Base-by-base conservation (phyloP, 2,888 invertebrate species). In the Diplazon laetatorius region DNA sequence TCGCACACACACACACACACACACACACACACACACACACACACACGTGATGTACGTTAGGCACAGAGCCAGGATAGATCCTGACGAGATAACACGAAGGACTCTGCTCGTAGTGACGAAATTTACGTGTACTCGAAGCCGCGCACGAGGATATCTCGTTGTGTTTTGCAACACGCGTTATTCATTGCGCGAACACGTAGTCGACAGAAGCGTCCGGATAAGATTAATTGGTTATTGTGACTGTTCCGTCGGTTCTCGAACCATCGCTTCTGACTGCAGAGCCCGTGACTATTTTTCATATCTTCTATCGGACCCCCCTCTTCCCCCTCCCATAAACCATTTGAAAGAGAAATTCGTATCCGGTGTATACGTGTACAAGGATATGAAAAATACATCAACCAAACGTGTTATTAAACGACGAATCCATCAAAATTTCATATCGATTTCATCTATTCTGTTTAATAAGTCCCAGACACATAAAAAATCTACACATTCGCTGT, bases 221-320 rank as follows among this genome's bases (percentile, higher is more conserved):
- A 63, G 62, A 63, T 70, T 70, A 76, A 76, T 76, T 70, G 57
- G 52, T 55, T 57, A 76, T 76, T 70, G 75, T 76, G 75, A 52
- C 66, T 14, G 10, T 39, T 10, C 30, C 44, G 30, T 39, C 12
- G 55, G 9, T 5, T 20, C 22, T 42, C n/a, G 30, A 39, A 9
- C 37, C 63, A 37, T 48, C 50, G 37, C 0, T 50, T 10, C 20
- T 22, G 5, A 37, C 3, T 9, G 10, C 14, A n/a, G 50, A 12
- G 39, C 18, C 37, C 37, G 48, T 48, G 35, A 3, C 10, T 22
- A 65, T n/a, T 52, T 37, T 16, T n/a, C 8, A 35, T 30, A 46
- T 52, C 8, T n/a, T 52, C 10, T 8, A 30, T 35, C 14, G 9
- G 37, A 6, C 10, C 16, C 30, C 14, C 9, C 9, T 65, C 6